phyloP scores from a whole-genome alignment of 2,888 invertebrate genomes.

The Endotricha flammealis region DNA sequence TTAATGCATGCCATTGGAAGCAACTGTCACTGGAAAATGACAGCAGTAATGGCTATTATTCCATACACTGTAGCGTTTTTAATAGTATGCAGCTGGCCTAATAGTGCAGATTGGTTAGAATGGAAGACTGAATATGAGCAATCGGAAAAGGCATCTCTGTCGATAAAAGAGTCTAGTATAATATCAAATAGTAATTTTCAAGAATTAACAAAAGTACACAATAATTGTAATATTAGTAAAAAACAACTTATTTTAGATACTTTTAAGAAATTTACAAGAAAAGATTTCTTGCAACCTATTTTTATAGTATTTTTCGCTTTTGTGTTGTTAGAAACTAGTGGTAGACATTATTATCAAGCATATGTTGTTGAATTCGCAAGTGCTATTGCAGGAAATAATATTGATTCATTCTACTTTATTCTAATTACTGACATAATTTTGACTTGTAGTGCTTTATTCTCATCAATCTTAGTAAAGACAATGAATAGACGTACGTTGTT shows the following conservation, averaged over 20 bases:
- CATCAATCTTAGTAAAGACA: conserved; percentile 41
- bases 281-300: conserved; percentile 47
- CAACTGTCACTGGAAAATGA: conserved; percentile 31
- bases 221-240: conserved; percentile 19
- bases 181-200: conserved; percentile 31
- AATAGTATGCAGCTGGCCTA: conserved; percentile 67
- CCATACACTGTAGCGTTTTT: conserved; percentile 33
- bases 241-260: neutral
- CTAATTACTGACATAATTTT: conserved; percentile 45
- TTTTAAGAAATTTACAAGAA: conserved; percentile 27
- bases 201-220: conserved; percentile 39
- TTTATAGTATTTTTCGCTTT: conserved; percentile 33
- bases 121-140: conserved; percentile 60
- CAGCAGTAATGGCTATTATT: conserved; percentile 33
- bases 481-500: conserved; percentile 43
- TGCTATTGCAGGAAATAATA: conserved; percentile 34
- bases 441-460: conserved; percentile 34
- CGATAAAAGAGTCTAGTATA: conserved; percentile 58
- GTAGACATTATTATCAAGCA: conserved; percentile 47
- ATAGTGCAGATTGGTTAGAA: conserved; percentile 80
- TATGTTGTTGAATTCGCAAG: conserved; percentile 47
- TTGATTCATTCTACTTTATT: conserved; percentile 40
- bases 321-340: conserved; percentile 41
- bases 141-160: conserved; percentile 68
- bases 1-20: conserved; percentile 31